Conservation (phyloP, 2,797 vertebrate genomes). For the Calcarius lapponicus region DNA sequence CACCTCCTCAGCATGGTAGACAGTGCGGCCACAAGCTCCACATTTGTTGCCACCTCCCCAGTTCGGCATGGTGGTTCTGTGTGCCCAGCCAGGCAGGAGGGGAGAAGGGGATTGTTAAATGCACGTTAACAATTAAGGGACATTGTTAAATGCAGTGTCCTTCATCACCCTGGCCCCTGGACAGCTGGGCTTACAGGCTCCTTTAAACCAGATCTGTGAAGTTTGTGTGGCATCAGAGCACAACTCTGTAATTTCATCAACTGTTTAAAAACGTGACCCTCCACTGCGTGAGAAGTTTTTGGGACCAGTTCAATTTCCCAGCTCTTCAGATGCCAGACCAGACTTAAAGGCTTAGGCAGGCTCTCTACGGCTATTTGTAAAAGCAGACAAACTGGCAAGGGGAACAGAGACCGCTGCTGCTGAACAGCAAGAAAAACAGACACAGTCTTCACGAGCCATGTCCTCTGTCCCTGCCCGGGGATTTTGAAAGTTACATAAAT, state of each 20-base stretch:
- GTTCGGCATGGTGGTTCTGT: conserved; percentile 84
- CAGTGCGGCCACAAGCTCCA: conserved; percentile 81
- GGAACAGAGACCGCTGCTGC: background rate
- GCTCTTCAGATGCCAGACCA: background rate
- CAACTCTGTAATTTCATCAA: background rate
- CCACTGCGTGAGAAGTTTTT: background rate
- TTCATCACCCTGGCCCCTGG: rapidly evolving
- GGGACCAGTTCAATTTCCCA: background rate
- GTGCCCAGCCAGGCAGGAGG: background rate
- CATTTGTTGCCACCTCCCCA: conserved; percentile 97
- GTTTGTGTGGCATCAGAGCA: background rate
- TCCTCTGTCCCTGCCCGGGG: background rate
- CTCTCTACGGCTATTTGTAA: background rate
- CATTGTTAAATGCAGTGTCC: background rate
- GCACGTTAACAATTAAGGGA: too few relatives aligned
- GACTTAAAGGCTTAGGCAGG: background rate
- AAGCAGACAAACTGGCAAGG: background rate
- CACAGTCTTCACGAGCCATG: background rate
- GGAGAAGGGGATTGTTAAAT: background rate
- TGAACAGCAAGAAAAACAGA: background rate
- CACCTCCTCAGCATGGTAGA: conserved; percentile 95
- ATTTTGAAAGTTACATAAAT: background rate
- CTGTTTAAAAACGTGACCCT: background rate
- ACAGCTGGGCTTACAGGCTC: background rate
- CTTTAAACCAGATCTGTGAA: background rate